A percentile compares a stretch with the other conserved stretches of the same genome.
Evolutionary conservation across 1,140 invertebrate species (phyloP).

Genomic region (Nebria ingens): DNA sequence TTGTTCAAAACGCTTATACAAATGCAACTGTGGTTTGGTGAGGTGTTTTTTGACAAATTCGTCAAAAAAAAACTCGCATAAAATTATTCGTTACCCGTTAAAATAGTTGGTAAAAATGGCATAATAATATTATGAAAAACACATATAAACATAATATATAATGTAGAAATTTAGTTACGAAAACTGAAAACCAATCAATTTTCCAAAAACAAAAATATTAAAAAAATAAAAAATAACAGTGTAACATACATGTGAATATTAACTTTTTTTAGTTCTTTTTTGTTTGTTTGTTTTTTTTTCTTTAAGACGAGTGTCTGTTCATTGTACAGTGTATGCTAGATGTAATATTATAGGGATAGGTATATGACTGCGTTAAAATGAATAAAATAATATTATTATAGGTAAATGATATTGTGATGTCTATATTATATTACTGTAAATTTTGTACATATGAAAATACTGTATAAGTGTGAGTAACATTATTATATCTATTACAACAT

Average conservation of each 20-base stretch:
- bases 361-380: slow-evolving; percentile 12
- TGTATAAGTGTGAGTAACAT: slow-evolving; percentile 38
- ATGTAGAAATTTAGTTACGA: slow-evolving; percentile 30
- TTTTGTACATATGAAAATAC: slow-evolving; percentile 38
- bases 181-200: slow-evolving; percentile 32
- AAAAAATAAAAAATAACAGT: slow-evolving; percentile 23
- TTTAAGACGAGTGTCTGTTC: slow-evolving; percentile 12
- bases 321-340: slow-evolving; percentile 16
- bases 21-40: background rate
- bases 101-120: slow-evolving; percentile 25
- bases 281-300: slow-evolving; percentile 26
- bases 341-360: slow-evolving; percentile 13
- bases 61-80: background rate
- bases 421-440: slow-evolving; percentile 36
- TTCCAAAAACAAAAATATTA: slow-evolving; percentile 15
- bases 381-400: slow-evolving; percentile 30
- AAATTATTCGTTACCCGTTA: slow-evolving; percentile 26
- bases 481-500: slow-evolving; percentile 38
- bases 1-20: background rate
- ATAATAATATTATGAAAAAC: slow-evolving; percentile 26
- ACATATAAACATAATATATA: slow-evolving; percentile 30
- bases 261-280: slow-evolving; percentile 30
- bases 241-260: slow-evolving; percentile 34
- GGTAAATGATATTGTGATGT: slow-evolving; percentile 36
- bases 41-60: background rate